Evolutionary conservation across 2,113 vertebrate genomes (phyloP).

Genomic region (Lepus americanus): DNA sequence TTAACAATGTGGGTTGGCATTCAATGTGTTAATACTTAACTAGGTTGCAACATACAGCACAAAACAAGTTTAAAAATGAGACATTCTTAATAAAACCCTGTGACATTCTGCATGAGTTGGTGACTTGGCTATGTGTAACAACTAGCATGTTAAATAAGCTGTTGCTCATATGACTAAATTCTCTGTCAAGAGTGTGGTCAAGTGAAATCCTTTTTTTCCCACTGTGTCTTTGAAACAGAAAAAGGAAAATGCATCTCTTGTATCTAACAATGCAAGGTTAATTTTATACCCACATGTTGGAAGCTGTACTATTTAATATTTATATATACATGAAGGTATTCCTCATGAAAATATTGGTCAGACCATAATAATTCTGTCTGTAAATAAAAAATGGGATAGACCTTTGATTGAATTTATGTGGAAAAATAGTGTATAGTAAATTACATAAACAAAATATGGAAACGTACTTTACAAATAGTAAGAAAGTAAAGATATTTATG

Average conservation of each 20-base stretch:
- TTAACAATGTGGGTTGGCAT: background rate
- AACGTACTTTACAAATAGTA: too few species aligned
- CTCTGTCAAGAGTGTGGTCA: too few species aligned
- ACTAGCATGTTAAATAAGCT: background rate
- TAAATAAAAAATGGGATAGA: background rate
- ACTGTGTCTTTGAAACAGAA: background rate
- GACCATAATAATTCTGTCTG: background rate
- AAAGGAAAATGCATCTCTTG: too few species aligned
- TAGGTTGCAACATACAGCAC: background rate
- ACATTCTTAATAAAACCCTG: background rate
- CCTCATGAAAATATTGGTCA: background rate
- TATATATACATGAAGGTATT: background rate
- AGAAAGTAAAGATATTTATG: too few species aligned
- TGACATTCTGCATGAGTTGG: background rate
- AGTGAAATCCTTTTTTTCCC: background rate
- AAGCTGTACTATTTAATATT: background rate
- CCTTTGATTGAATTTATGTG: background rate
- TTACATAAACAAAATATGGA: too few species aligned
- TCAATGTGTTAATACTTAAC: background rate
- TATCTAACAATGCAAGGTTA: too few species aligned
- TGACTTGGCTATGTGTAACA: background rate
- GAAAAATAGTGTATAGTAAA: too few species aligned
- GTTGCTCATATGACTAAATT: background rate
- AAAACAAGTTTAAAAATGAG: background rate
- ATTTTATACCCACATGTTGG: too few species aligned